These are phyloP conservation scores for Liopterus haemorrhoidalis DNA, from an alignment of 2,888 invertebrate genomes.

Conservation along the genomic window DNA sequence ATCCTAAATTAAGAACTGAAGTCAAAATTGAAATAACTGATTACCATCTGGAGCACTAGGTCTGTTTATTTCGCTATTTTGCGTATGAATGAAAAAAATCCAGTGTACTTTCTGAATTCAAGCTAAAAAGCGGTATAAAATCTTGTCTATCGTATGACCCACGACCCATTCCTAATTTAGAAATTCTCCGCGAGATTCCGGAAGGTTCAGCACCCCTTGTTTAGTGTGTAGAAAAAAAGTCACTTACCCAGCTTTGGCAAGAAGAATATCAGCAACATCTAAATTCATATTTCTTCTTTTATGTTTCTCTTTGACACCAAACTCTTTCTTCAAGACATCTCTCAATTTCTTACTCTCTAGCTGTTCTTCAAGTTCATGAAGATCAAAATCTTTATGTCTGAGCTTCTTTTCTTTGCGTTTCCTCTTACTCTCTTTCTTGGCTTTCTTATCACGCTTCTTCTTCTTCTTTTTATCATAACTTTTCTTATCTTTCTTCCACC, in stretches of 20 bases:
- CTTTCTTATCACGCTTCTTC: conserved; percentile 51
- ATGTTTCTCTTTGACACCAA: conserved; percentile 41
- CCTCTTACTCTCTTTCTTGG: conserved; percentile 69
- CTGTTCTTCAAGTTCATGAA: conserved; percentile 60
- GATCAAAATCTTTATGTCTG: conserved; percentile 60
- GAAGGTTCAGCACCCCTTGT: no score
- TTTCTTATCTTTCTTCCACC: conserved; percentile 68
- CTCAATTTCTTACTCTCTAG: conserved; percentile 58
- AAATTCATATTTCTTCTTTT: conserved; percentile 42
- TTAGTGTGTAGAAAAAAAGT: background rate
- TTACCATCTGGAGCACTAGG: no score
- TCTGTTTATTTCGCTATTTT: no score
- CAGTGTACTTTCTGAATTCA: no score
- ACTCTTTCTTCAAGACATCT: conserved; percentile 60
- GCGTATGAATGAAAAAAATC: no score
- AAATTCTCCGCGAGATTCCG: no score
- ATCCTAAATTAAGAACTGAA: no score
- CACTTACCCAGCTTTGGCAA: conserved; percentile 42
- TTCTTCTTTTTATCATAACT: conserved; percentile 59
- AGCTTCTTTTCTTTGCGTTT: conserved; percentile 69
- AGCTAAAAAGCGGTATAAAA: no score
- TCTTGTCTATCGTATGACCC: no score
- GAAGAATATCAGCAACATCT: conserved; percentile 48
- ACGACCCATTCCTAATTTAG: no score
- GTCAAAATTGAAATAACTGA: no score